These are phyloP conservation scores for Aphaenogaster floridana DNA, from an alignment of 1,140 invertebrate genomes.

Conservation along the genomic window DNA sequence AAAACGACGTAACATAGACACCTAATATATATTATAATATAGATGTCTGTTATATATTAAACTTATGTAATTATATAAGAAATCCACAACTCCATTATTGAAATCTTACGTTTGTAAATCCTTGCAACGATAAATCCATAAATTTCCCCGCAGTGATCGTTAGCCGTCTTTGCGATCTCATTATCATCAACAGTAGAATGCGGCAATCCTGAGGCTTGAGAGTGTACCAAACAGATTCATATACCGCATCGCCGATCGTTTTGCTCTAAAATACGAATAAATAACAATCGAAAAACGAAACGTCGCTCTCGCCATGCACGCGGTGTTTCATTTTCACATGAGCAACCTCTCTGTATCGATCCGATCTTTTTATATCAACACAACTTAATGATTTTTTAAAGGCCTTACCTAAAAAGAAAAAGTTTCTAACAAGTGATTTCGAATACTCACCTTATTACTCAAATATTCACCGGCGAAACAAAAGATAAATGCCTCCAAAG, in stretches of 20 bases:
- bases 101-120: constrained; percentile 66
- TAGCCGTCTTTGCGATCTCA: constrained; percentile 67
- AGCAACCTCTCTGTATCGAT: neutral
- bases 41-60: neutral
- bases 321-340: neutral
- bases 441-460: constrained; percentile 56
- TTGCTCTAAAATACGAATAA: constrained; percentile 48
- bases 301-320: neutral
- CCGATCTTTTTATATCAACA: neutral
- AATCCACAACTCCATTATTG: neutral
- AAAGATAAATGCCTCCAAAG: constrained; percentile 66
- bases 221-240: constrained; percentile 61
- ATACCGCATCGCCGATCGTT: constrained; percentile 50
- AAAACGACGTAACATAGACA: neutral
- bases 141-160: constrained; percentile 69
- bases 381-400: neutral
- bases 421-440: neutral
- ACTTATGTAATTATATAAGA: neutral
- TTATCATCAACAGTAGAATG: constrained; percentile 62
- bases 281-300: neutral
- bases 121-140: constrained; percentile 60
- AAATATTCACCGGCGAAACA: constrained; percentile 69
- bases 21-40: neutral
- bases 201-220: constrained; percentile 48
- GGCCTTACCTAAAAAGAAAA: neutral